These are phyloP conservation scores for Heteromurus nitidus DNA, from an alignment of 2,888 invertebrate species.

Conservation along the genomic window DNA sequence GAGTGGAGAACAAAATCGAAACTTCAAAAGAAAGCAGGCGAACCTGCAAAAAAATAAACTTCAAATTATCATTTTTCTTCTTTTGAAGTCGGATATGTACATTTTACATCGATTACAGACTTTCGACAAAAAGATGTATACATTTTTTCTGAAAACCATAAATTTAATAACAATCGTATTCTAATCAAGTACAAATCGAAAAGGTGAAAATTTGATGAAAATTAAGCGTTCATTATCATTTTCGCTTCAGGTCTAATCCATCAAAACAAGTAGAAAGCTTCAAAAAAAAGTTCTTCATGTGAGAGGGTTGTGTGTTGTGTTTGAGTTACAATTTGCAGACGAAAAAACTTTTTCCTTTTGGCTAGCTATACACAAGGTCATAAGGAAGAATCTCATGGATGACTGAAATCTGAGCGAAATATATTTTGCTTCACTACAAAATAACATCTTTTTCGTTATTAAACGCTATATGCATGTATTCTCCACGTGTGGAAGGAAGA, in stretches of 20 bases:
- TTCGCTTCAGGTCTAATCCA: background rate
- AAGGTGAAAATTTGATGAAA: conserved; percentile 37
- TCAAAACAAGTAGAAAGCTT: conserved; percentile 50
- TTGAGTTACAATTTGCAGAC: too few species aligned
- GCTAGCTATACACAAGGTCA: conserved; percentile 59
- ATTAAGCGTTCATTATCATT: conserved; percentile 23
- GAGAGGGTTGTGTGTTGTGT: too few species aligned
- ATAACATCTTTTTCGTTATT: too few species aligned
- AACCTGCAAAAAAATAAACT: background rate
- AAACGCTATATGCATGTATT: too few species aligned
- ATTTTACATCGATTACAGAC: too few species aligned
- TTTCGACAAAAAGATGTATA: too few species aligned
- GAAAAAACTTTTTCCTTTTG: conserved; percentile 13
- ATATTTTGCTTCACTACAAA: too few species aligned
- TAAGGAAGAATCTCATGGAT: conserved; percentile 29
- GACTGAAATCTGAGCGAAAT: conserved; percentile 11
- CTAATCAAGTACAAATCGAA: conserved; percentile 7
- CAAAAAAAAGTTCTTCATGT: conserved; percentile 1
- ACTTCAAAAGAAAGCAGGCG: too few species aligned
- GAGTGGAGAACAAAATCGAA: too few species aligned
- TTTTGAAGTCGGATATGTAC: too few species aligned
- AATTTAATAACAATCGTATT: conserved; percentile 22
- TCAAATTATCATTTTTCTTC: too few species aligned
- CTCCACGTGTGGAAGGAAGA: too few species aligned
- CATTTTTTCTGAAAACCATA: background rate